phyloP scores from a whole-genome alignment of 2,797 vertebrate genomes.

The Scarus forsteni region DNA sequence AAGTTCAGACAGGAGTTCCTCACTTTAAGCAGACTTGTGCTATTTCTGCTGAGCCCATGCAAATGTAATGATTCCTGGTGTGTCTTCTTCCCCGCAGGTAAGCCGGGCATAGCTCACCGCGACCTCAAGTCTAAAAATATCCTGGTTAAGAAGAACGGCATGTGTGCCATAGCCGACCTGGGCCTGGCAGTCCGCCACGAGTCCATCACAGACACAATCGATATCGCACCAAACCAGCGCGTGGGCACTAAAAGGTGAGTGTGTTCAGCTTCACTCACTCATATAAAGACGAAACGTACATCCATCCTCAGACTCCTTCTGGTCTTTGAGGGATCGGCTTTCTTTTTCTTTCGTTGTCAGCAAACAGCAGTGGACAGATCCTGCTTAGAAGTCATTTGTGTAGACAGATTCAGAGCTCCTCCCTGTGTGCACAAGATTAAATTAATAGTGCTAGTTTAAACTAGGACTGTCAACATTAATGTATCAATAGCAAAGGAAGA shows the following conservation, averaged over 20 bases:
- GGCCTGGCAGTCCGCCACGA: slow-evolving; percentile 97
- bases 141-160: slow-evolving; percentile 97
- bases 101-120: slow-evolving; percentile 97
- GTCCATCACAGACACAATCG: slow-evolving; percentile 96
- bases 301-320: background rate
- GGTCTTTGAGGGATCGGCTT: background rate
- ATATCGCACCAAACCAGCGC: slow-evolving; percentile 97
- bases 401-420: too few relatives aligned
- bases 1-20: background rate
- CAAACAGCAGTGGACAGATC: background rate
- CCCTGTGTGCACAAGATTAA: too few relatives aligned
- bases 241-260: slow-evolving; percentile 96
- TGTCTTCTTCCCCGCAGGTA: slow-evolving; percentile 83
- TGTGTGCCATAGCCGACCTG: slow-evolving; percentile 96
- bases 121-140: slow-evolving; percentile 99
- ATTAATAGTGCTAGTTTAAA: too few relatives aligned
- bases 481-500: too few relatives aligned
- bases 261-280: background rate
- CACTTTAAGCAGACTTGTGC: background rate
- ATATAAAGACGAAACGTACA: background rate
- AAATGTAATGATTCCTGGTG: slow-evolving; percentile 10
- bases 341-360: background rate
- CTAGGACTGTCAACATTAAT: too few relatives aligned
- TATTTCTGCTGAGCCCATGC: slow-evolving; percentile 28
- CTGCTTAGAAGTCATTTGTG: background rate